A percentile compares a stretch with the other conserved stretches of the same genome.
phyloP scores from a whole-genome alignment of 2,888 invertebrate species.

The Melanchra persicariae region DNA sequence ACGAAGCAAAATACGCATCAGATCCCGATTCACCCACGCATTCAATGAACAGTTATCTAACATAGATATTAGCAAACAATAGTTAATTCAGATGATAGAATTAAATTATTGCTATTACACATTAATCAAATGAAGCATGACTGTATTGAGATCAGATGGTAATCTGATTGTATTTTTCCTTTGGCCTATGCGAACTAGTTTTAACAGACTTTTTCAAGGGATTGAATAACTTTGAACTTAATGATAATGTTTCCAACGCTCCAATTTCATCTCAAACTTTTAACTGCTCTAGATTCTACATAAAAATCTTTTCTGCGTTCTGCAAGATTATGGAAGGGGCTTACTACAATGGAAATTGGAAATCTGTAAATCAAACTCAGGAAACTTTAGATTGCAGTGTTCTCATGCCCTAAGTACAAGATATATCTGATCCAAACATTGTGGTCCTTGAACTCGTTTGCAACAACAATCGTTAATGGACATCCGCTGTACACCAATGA shows the following conservation, averaged over 20 bases:
- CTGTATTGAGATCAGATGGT: constrained; percentile 45
- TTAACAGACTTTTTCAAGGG: constrained; percentile 18
- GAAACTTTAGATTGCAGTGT: constrained; percentile 40
- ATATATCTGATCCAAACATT: constrained; percentile 67
- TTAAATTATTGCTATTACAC: constrained; percentile 71
- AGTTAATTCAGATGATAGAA: constrained; percentile 70
- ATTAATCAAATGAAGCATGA: constrained; percentile 68
- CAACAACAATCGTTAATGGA: constrained; percentile 80
- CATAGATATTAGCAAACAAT: constrained; percentile 70
- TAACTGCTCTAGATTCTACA: not conserved
- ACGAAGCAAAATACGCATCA: constrained; percentile 43
- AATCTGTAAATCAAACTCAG: constrained; percentile 19
- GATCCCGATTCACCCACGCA: constrained; percentile 57
- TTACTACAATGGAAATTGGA: constrained; percentile 14
- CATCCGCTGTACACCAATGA: constrained; percentile 73
- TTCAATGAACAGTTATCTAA: constrained; percentile 67
- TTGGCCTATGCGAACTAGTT: not conserved
- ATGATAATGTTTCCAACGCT: not conserved
- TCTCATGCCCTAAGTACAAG: constrained; percentile 53
- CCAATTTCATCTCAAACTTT: constrained; percentile 3
- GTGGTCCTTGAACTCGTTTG: constrained; percentile 75
- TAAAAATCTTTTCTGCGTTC: not conserved
- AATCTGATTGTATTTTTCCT: constrained; percentile 17
- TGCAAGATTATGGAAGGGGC: not conserved
- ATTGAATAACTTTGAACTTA: constrained; percentile 1